Base-by-base conservation (phyloP, 2,888 invertebrate species). In the Oxystoma pomonae region DNA sequence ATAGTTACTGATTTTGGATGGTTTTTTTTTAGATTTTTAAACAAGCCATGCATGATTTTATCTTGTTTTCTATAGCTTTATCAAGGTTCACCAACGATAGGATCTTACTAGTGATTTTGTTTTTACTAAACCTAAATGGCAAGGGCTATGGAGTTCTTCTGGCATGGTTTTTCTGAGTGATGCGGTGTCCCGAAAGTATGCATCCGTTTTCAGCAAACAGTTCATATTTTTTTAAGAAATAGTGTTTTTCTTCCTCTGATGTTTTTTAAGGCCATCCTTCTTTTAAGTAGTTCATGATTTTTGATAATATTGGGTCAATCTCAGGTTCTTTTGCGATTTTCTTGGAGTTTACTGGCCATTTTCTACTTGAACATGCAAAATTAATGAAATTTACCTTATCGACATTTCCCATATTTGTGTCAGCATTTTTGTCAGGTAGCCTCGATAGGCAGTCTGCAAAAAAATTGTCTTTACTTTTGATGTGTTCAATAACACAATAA, bases 401-500 rank as follows among this genome's bases (percentile, higher is more conserved):
- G 5, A 35, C 35, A 35, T 35, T 35, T 12, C 35, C 35, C 12
- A 35, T 35, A 35, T 35, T 35, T 35, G 3, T 35, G 35, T 35
- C 35, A 7, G 35, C 35, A 3, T 35, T 3, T 35, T 35, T 35
- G 12, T 35, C 12, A 7, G 35, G 35, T 12, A 35, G 12, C 12
- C 35, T 35, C 12, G 35, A 35, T 12, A 35, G 12, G 12, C 3
- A 35, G 12, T 35, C 35, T 7, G 62, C 63, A 19, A 60, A 58
- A 49, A 35, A 2, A 20, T 61, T 64, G 7, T 61, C 16, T 50
- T 61, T 58, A 20, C 60, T 52, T 20, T 61, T 51, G n/a, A 64
- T 49, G 49, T 64, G 57, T 49, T 64, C 58, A n/a, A 64, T 61
- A 21, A 35, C 61, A 49, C 55, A 64, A 49, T 59, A 57, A 55